Base-by-base conservation (phyloP, 2,888 invertebrate species). In the Hanleya hanleyi region DNA sequence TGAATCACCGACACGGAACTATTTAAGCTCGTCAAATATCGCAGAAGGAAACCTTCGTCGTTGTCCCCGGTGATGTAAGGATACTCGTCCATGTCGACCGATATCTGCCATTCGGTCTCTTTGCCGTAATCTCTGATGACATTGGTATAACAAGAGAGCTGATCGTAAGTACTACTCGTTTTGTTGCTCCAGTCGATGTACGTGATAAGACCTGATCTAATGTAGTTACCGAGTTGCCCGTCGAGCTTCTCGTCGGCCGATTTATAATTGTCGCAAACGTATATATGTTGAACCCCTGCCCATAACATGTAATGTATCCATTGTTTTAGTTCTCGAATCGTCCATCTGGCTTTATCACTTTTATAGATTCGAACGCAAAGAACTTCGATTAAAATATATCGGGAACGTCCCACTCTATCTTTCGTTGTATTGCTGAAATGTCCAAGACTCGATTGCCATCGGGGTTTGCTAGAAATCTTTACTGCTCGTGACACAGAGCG, bases 1-100 rank as follows among this genome's bases (percentile, higher is more conserved):
- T 79, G 72, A 33, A 78, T 61, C 51, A 77, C 76, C 37, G 49
- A 68, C n/a, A 75, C 66, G 35, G 67, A 47, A 12, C 49, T 67
- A 32, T 67, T 64, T 22, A 69, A 29, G 3, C 41, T 64, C 29
- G 67, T 47, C 22, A 81, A 69, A 51, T 73, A 81, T 9, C 78
- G 68, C 35, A 69, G 51, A 26, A 83, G 73, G 49, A 78, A 83
- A 15, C 73, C 72, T 61, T 77, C 77, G 22, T 66, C 32, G 29
- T 29, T 62, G 71, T 82, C 82, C 18, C 61, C 66, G 18, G 66
- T 66, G n/a, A 74, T 51, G 67, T 74, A 82, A 12, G 83, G 83
- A 66, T 80, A 81, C 71, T 82, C 82, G 62, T 83, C 83, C 75
- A 83, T 82, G 47, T 82, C 83, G 18, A 83, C 67, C 9, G 77